These are phyloP conservation scores for Fragum fragum DNA, from an alignment of 2,888 invertebrate genomes.

Conservation along the genomic window DNA sequence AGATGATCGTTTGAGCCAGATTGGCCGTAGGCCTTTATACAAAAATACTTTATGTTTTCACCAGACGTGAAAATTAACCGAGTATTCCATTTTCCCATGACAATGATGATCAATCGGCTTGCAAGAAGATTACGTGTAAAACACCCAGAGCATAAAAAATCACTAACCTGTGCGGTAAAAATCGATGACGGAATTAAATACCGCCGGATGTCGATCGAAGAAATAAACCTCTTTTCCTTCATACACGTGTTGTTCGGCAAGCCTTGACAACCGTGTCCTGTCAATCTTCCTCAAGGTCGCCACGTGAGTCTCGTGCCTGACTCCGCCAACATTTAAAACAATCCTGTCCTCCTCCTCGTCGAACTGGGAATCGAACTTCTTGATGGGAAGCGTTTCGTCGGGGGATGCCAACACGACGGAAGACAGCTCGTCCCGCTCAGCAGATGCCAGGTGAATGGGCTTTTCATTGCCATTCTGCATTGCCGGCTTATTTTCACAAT, in stretches of 20 bases:
- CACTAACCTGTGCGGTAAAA: conserved; percentile 84
- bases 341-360: conserved; percentile 73
- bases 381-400: conserved; percentile 53
- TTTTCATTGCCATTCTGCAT: conserved; percentile 57
- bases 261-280: conserved; percentile 81
- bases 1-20: no score
- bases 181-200: conserved; percentile 85
- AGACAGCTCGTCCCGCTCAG: conserved; percentile 57
- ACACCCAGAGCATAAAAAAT: not conserved
- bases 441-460: conserved; percentile 63
- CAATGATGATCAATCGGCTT: not conserved
- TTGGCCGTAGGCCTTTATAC: no score
- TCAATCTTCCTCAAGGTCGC: conserved; percentile 82
- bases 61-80: no score
- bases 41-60: no score
- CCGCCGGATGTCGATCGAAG: conserved; percentile 86
- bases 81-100: not conserved
- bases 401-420: conserved; percentile 38
- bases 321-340: conserved; percentile 85
- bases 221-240: conserved; percentile 82
- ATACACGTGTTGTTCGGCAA: conserved; percentile 81
- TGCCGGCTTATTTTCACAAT: conserved; percentile 26
- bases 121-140: not conserved
- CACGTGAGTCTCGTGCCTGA: conserved; percentile 85
- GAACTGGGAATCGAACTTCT: conserved; percentile 45